These are phyloP conservation scores for Cynopterus brachyotis DNA, from an alignment of 2,113 vertebrate genomes.

Conservation along the genomic window DNA sequence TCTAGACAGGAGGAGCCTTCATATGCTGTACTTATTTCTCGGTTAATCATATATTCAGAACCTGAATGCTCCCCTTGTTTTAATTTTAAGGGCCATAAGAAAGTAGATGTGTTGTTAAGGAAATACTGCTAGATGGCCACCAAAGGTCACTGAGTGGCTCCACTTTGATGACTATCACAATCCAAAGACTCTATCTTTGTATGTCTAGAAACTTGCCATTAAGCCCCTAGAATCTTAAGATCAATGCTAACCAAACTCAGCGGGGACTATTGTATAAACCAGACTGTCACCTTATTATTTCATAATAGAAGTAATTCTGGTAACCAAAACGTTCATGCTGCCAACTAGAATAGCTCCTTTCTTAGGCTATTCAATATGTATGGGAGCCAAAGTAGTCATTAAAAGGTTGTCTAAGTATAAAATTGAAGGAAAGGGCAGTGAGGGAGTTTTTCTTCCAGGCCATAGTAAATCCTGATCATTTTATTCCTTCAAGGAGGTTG, in stretches of 20 bases:
- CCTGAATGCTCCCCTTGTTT: not conserved
- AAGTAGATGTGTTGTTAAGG: not conserved
- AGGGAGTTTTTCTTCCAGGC: not conserved
- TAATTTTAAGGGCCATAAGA: slow-evolving; percentile 39
- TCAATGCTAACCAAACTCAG: slow-evolving; percentile 40
- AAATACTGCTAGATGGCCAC: not conserved
- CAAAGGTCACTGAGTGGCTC: not conserved
- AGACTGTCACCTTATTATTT: slow-evolving; percentile 37
- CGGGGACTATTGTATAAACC: not conserved
- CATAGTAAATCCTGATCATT: slow-evolving; percentile 9
- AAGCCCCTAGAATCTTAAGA: not conserved
- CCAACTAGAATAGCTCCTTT: not conserved
- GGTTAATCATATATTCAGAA: slow-evolving; percentile 22
- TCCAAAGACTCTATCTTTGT: not conserved
- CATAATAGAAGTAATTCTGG: slow-evolving; percentile 8
- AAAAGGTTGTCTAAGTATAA: not conserved
- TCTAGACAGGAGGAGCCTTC: not conserved
- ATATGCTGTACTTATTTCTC: not conserved
- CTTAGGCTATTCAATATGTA: not conserved
- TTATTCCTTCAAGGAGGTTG: not conserved
- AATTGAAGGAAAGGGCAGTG: slow-evolving; percentile 43
- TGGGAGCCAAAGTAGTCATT: not conserved
- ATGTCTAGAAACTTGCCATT: not conserved
- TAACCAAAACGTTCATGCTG: not conserved
- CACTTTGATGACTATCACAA: not conserved